Base-by-base conservation (phyloP, 1,140 invertebrate genomes). In the Copidosoma floridanum region DNA sequence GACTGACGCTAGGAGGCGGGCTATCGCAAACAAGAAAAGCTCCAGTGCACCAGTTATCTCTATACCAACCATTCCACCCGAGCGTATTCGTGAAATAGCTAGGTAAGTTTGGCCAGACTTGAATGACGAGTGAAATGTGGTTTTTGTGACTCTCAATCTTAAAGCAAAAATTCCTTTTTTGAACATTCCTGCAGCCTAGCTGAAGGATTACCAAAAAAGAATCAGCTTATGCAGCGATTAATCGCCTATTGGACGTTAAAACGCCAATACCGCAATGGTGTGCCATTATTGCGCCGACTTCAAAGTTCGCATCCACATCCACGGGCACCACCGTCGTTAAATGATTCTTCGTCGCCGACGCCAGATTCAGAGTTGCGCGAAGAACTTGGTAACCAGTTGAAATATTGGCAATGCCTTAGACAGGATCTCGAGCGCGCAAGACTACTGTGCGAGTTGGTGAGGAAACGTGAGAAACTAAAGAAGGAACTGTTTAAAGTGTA, bases 191-290 rank as follows among this genome's bases (percentile, higher is more conserved):
- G 10, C 24, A 78, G 76, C 57, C 65, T 81, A 35, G 77, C 76
- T 8, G 79, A 81, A 47, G 78, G 79, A 29, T 81, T 92, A 66
- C 82, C 87, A 14, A 89, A 90, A 69, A 92, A 92, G 61, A 90
- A 89, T 46, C 88, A 92, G 65, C 90, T 98, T 70, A 88, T 98
- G 61, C 91, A 95, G 71, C 81, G 93, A 14, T 78, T 98, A 3
- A 90, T 95, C 44, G 90, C 92, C 0, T 94, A 93, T 73, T 98
- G 97, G 96, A 97, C 93, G 3, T 79, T 98, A 2, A 99, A 98
- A 75, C 75, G 97, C n/a, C 94, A 97, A 72, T 92, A 92, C 57
- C 78, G 97, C 46, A 98, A 98, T 81, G 97, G 97, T 1, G 97
- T 99, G 10, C 97, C 97, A 1, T 81, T 99, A 26, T 75, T 99